Percentiles rank a stretch among this genome's conserved stretches.
Conservation (phyloP, 1,140 invertebrate species). For the Drosophila gunungcola region DNA sequence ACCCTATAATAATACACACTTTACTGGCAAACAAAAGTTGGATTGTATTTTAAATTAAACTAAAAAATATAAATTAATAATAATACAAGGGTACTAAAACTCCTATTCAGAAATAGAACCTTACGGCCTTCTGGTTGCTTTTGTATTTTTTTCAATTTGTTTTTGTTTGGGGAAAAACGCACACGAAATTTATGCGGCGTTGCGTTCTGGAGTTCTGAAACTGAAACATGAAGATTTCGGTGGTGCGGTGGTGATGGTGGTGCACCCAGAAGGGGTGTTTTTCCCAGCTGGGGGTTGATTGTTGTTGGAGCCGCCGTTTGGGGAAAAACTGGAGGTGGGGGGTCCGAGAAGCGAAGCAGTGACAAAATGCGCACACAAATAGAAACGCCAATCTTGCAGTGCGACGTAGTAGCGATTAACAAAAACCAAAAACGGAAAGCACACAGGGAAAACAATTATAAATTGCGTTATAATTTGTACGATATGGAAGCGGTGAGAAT, state of each 20-base stretch:
- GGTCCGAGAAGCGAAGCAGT: conserved; percentile 15
- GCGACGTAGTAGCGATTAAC: conserved; percentile 65
- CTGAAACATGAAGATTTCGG: conserved; percentile 15
- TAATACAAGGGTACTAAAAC: background rate
- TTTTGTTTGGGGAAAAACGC: conserved; percentile 11
- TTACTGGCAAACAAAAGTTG: too few relatives aligned
- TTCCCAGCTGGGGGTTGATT: conserved; percentile 62
- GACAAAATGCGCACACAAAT: conserved; percentile 55
- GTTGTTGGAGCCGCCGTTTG: conserved; percentile 40
- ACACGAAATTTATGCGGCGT: conserved; percentile 20
- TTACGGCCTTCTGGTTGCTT: background rate
- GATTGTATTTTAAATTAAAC: too few relatives aligned
- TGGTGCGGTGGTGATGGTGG: conserved; percentile 41
- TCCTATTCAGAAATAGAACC: background rate
- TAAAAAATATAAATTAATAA: background rate
- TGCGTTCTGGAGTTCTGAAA: conserved; percentile 15
- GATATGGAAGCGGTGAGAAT: conserved; percentile 36
- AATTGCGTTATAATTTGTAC: conserved; percentile 75
- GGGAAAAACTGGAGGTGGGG: background rate
- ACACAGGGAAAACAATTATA: conserved; percentile 55
- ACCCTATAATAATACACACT: too few relatives aligned
- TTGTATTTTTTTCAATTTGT: conserved; percentile 3
- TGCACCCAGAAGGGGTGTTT: conserved; percentile 65
- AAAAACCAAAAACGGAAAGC: conserved; percentile 10
- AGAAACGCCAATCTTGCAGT: conserved; percentile 36